Base-by-base conservation (phyloP, 2,797 vertebrate genomes). In the Phalanger gymnotis region DNA sequence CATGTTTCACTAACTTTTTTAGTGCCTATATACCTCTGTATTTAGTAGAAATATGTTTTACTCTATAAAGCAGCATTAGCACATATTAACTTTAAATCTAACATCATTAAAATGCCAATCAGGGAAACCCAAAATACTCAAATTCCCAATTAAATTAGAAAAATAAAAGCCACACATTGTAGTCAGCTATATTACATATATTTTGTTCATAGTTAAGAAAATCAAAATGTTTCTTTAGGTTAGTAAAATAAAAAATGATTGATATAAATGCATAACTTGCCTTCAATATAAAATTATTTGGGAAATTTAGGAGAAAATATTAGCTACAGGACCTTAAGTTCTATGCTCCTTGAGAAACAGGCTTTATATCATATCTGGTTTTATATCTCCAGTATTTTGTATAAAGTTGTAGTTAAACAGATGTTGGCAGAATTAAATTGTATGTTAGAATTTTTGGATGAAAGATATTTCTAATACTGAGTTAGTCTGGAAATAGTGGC, bases 391-490 rank as follows among this genome's bases (percentile, higher is more conserved):
- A 81, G 40, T 47, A 22, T 3, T 22, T 81, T 81, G 19, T 3
- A 47, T 81, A 81, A 81, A n/a, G 73, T 47, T 40, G 16, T 81
- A 22, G 14, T 81, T 81, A 40, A 40, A 81, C 6, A 81, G 73
- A 47, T 81, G n/a, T 73, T 40, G 66, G 66, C 19, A 73, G 19
- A 40, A 81, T 81, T 81, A 47, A 81, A 81, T 81, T 81, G 40
- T 0, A 47, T 81, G 40, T 47, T 81, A 27, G 22, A 81, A 27
- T 81, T 47, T 81, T 27, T 27, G n/a, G 22, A 47, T 81, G n/a
- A 47, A 81, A 90, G 31, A 54, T 28, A 92, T 90, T 89, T 40
- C 53, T 1, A 96, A 61, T 91, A 93, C 95, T 47, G 95, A 90
- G 2, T 52, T 10, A 95, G 10, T 25, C 0, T 66, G 28, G 92